These are phyloP conservation scores for Mycalesis mineus DNA, from an alignment of 2,888 invertebrate species.

Conservation along the genomic window DNA sequence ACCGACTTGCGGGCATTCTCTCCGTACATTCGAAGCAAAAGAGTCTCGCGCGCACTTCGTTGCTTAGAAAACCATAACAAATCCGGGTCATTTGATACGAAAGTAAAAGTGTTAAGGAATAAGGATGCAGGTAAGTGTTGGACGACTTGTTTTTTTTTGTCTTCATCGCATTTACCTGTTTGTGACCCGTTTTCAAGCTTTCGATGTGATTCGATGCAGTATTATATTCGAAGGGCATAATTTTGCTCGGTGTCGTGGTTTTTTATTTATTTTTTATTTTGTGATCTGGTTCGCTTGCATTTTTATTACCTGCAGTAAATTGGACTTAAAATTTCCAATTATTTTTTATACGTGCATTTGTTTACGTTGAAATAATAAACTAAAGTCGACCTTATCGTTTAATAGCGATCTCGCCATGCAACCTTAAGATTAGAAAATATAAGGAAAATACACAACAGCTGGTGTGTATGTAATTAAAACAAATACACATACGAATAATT, in stretches of 20 bases:
- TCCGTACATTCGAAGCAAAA: conserved; percentile 40
- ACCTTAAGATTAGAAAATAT: too few relatives aligned
- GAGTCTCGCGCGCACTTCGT: conserved; percentile 47
- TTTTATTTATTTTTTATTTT: not conserved
- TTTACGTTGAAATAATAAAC: too few relatives aligned
- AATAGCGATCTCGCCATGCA: too few relatives aligned
- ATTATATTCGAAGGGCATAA: conserved; percentile 47
- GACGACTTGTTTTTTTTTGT: conserved; percentile 19
- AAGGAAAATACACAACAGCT: too few relatives aligned
- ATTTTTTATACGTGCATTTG: too few relatives aligned
- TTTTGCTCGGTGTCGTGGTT: not conserved
- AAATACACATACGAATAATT: not conserved
- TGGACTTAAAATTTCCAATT: too few relatives aligned
- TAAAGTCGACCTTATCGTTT: too few relatives aligned
- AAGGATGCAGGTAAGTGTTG: conserved; percentile 58
- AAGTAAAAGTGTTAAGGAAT: conserved; percentile 61
- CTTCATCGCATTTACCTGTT: conserved; percentile 32
- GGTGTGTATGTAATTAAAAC: too few relatives aligned
- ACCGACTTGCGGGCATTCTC: conserved; percentile 49
- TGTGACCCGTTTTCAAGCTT: conserved; percentile 33
- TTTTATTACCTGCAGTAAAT: too few relatives aligned
- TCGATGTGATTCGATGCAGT: conserved; percentile 36
- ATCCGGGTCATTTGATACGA: conserved; percentile 57
- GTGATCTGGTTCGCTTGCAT: too few relatives aligned
- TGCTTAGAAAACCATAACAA: conserved; percentile 49